Percentiles rank a stretch among this genome's conserved stretches.
Evolutionary conservation across 2,797 vertebrate genomes (phyloP).

Genomic region (Hoplostethus atlanticus): DNA sequence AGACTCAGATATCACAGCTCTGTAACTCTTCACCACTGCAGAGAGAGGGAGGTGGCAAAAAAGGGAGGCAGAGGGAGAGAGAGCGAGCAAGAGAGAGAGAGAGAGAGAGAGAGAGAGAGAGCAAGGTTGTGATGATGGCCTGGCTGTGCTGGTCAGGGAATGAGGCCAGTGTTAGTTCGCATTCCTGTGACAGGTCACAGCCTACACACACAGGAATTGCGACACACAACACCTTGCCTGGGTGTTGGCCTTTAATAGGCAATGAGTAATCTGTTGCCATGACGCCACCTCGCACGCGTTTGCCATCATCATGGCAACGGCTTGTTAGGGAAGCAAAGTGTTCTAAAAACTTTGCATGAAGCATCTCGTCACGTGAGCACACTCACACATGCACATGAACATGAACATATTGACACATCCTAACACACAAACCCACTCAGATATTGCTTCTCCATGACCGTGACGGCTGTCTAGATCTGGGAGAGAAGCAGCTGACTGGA

Average conservation of each 20-base stretch:
- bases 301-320: slow-evolving; percentile 49
- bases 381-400: neutral
- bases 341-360: slow-evolving; percentile 49
- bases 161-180: neutral
- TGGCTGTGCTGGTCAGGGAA: slow-evolving; percentile 17
- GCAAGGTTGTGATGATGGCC: neutral
- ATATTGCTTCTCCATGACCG: slow-evolving; percentile 8
- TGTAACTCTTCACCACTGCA: slow-evolving; percentile 73
- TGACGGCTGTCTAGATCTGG: slow-evolving; percentile 24
- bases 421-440: slow-evolving; percentile 29
- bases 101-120: neutral
- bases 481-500: slow-evolving; percentile 45
- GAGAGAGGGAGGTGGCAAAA: slow-evolving; percentile 34
- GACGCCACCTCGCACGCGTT: slow-evolving; percentile 45
- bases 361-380: slow-evolving; percentile 19
- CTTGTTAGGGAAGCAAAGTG: slow-evolving; percentile 54
- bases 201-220: slow-evolving; percentile 14
- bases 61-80: neutral
- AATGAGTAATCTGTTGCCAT: slow-evolving; percentile 70
- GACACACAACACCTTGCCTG: slow-evolving; percentile 57
- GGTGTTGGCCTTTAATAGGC: slow-evolving; percentile 55
- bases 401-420: slow-evolving; percentile 1
- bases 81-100: neutral
- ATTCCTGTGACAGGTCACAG: slow-evolving; percentile 50
- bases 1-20: slow-evolving; percentile 66